phyloP scores from a whole-genome alignment of 2,888 invertebrate species.

The Sussaba pulchella region DNA sequence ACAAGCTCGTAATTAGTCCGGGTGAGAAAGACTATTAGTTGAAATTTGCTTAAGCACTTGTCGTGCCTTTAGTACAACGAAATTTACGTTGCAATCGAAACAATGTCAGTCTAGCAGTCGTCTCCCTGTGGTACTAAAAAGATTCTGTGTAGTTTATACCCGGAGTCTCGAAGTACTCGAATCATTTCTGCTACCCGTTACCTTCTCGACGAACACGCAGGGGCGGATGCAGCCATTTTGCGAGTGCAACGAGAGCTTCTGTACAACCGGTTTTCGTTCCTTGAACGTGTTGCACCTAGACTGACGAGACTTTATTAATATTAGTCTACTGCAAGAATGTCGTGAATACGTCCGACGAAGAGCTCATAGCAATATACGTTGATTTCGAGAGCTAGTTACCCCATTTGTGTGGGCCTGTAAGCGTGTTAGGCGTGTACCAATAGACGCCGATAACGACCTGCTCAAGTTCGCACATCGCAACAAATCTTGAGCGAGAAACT shows the following conservation, averaged over 20 bases:
- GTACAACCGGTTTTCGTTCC: conserved; percentile 37
- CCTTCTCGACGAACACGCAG: conserved; percentile 24
- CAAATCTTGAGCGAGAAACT: conserved; percentile 28
- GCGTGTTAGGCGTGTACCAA: no score
- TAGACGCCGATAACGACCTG: no score
- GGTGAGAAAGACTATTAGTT: conserved; percentile 59
- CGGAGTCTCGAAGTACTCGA: conserved; percentile 30
- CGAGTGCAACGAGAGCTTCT: neutral
- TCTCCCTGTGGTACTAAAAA: no score
- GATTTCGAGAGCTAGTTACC: conserved; percentile 39
- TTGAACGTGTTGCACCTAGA: conserved; percentile 18
- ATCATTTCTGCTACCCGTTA: conserved; percentile 37
- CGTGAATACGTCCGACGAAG: conserved; percentile 12
- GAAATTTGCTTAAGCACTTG: conserved; percentile 60
- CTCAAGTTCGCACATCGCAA: conserved; percentile 12
- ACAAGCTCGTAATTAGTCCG: conserved; percentile 68
- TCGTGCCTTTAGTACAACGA: no score
- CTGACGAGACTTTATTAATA: conserved; percentile 60
- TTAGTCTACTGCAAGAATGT: conserved; percentile 27
- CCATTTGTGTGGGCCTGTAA: no score
- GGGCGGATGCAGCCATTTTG: conserved; percentile 57
- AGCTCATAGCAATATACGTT: neutral
- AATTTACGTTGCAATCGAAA: no score
- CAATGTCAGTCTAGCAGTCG: conserved; percentile 6
- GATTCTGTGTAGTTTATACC: conserved; percentile 33